Conservation (phyloP, 2,113 vertebrate genomes). For the Sciurus niger region DNA sequence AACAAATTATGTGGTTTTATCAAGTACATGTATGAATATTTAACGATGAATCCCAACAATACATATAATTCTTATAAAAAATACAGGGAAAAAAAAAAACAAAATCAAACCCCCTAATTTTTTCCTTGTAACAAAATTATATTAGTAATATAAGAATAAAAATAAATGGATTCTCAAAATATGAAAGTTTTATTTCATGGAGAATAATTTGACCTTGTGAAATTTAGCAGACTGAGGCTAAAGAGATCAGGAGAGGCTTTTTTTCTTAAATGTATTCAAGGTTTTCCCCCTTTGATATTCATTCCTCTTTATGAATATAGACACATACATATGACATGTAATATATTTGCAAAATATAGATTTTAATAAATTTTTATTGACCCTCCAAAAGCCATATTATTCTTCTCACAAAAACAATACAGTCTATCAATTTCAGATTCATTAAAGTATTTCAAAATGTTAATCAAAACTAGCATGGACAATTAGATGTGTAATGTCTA, state of each 20-base stretch:
- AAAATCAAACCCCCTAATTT: not conserved
- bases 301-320: not conserved
- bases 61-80: too few species aligned
- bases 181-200: not conserved
- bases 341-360: not conserved
- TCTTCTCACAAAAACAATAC: not conserved
- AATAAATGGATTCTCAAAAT: not conserved
- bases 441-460: constrained; percentile 21
- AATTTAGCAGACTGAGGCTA: not conserved
- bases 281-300: not conserved
- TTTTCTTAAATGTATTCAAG: not conserved
- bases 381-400: not conserved
- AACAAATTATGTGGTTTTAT: too few species aligned
- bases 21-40: too few species aligned
- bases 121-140: not conserved
- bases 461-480: not conserved
- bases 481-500: not conserved
- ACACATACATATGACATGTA: not conserved
- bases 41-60: too few species aligned
- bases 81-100: too few species aligned
- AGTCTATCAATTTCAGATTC: not conserved
- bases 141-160: not conserved
- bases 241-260: not conserved
- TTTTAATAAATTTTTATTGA: not conserved
- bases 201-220: not conserved